Evolutionary conservation across 37 sponge, comb jelly and placozoan species (phyloP).

Genomic region (Bolinopsis microptera): DNA sequence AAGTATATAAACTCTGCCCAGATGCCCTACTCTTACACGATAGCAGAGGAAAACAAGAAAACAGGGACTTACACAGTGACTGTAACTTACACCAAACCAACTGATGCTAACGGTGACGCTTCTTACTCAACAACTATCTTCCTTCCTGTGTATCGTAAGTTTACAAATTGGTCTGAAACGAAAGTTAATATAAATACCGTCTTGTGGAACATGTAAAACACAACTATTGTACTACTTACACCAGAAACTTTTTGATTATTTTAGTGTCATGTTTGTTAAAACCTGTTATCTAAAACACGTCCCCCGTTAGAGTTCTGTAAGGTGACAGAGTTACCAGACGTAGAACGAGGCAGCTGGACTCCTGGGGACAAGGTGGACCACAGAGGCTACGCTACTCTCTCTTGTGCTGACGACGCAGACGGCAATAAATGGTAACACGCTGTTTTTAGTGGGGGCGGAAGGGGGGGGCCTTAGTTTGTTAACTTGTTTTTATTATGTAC

Average conservation of each 20-base stretch:
- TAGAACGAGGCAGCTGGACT: neutral
- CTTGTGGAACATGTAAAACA: no score
- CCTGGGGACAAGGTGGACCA: neutral
- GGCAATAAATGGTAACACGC: no score
- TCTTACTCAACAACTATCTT: neutral
- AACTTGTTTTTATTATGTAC: no score
- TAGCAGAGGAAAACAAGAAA: neutral
- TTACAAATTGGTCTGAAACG: neutral
- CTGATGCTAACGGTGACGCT: neutral
- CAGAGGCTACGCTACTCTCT: neutral
- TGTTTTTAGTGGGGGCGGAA: no score
- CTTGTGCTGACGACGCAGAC: neutral
- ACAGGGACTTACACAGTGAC: neutral
- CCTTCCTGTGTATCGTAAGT: conserved; percentile 20
- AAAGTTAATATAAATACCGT: no score
- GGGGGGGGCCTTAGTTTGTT: no score
- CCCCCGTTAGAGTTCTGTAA: neutral
- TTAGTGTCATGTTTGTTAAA: neutral
- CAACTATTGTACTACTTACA: no score
- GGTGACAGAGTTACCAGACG: neutral
- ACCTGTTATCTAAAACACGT: neutral
- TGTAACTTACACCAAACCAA: neutral
- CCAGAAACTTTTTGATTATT: no score
- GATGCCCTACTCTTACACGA: neutral
- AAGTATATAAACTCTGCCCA: no score